Evolutionary conservation across 2,888 invertebrate species (phyloP).

Genomic region (Tetranychus truncatus): DNA sequence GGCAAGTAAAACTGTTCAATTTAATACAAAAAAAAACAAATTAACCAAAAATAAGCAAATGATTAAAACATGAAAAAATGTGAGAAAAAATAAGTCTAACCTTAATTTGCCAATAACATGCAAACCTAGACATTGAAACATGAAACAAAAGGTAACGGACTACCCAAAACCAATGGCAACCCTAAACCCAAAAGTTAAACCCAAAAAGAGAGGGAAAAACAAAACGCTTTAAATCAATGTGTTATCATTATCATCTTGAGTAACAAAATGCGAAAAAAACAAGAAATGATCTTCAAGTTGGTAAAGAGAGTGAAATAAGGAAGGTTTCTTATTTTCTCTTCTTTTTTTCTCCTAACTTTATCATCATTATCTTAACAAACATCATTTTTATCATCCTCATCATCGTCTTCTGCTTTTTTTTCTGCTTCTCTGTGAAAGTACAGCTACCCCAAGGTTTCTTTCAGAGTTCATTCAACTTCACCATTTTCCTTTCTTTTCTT

Average conservation of each 20-base stretch:
- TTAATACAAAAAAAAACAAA: too few relatives aligned
- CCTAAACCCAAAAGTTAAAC: neutral
- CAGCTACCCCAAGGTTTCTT: neutral
- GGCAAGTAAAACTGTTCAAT: neutral
- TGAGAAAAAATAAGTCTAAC: too few relatives aligned
- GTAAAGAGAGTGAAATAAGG: neutral
- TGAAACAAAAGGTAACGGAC: too few relatives aligned
- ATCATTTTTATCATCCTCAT: neutral
- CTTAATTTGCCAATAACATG: too few relatives aligned
- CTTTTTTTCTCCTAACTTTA: neutral
- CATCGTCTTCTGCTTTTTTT: neutral
- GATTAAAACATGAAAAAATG: neutral
- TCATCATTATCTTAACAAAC: neutral
- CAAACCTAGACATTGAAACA: too few relatives aligned
- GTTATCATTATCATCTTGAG: neutral
- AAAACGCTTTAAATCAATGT: neutral
- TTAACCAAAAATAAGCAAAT: too few relatives aligned
- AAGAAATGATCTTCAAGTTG: neutral
- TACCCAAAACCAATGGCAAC: too few relatives aligned
- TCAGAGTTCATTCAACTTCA: neutral
- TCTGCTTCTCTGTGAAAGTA: neutral
- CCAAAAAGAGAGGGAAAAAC: neutral
- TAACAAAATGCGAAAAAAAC: too few relatives aligned
- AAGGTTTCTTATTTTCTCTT: neutral
- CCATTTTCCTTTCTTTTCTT: neutral